Conservation (phyloP, 2,888 invertebrate genomes). For the Ceriagrion tenellum region DNA sequence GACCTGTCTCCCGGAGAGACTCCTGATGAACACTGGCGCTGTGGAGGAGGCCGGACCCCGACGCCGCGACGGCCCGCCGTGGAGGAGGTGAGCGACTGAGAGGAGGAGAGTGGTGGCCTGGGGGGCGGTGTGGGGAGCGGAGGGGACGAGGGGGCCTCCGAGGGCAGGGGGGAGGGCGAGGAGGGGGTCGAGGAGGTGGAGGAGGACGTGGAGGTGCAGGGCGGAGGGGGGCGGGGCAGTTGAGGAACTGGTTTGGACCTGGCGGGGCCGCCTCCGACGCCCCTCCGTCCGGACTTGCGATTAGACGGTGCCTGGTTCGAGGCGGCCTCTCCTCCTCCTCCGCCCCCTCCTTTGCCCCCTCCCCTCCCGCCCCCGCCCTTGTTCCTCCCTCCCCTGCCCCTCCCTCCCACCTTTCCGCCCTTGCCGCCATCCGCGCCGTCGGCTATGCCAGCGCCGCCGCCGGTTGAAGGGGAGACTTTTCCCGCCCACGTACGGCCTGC, state of each 20-base stretch:
- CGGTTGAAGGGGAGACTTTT: slow-evolving; percentile 52
- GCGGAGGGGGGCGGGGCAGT: not conserved
- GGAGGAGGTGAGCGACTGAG: slow-evolving; percentile 34
- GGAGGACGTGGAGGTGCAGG: slow-evolving; percentile 48
- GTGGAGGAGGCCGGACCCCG: slow-evolving; percentile 3
- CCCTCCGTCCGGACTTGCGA: slow-evolving; percentile 38
- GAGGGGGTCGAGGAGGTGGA: slow-evolving; percentile 47
- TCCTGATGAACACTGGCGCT: slow-evolving; percentile 65
- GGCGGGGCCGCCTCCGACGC: not conserved
- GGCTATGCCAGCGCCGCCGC: slow-evolving; percentile 58
- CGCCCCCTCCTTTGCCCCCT: not conserved
- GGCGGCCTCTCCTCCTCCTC: not conserved
- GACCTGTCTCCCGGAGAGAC: slow-evolving; percentile 52
- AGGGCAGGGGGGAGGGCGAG: slow-evolving; percentile 38
- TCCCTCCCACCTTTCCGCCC: not conserved
- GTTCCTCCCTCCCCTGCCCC: not conserved
- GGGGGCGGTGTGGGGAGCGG: slow-evolving; percentile 52
- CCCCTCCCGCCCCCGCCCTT: not conserved
- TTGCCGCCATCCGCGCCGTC: slow-evolving; percentile 14
- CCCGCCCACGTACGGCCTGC: slow-evolving; percentile 58
- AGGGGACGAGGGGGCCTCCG: slow-evolving; percentile 34
- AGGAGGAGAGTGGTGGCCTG: slow-evolving; percentile 38
- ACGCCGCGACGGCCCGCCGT: slow-evolving; percentile 6
- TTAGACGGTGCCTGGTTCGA: not conserved
- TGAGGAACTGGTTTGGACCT: slow-evolving; percentile 46